Base-by-base conservation (phyloP, 64 coral and sea anemone genomes). In the Hydrozoanthus tunicans region DNA sequence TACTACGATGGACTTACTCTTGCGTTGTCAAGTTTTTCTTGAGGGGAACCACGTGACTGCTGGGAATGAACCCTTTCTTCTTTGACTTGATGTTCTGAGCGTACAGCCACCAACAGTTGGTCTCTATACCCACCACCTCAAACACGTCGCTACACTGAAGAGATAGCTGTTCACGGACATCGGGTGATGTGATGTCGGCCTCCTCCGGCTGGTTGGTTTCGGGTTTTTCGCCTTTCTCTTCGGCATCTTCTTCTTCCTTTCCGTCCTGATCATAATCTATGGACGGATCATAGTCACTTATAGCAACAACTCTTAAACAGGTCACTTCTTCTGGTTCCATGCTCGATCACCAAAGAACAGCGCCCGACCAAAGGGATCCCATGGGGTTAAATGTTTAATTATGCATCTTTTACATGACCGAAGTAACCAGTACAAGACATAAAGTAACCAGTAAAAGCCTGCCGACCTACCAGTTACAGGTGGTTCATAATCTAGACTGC, bases 41-140 rank as follows among this genome's bases (percentile, higher is more conserved):
- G 20, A 81, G 79, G n/a, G 79, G 79, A 0, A 62, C 79, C 58
- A 81, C 79, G 79, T 81, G 79, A 1, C 9, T 62, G n/a, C 79
- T 81, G 24, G 79, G 79, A 1, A 81, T 62, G 25, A 60, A 81
- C 13, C 79, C 57, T 26, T 62, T 10, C 23, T 81, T 81, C 17
- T 62, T n/a, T 81, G 79, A 60, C 56, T 32, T 62, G 23, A 60
- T 58, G 7, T 25, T 25, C 24, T 81, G 56, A 4, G 61, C 79
- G 58, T 81, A n/a, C 6, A 74, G 71, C 71, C 71, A 74, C 71
- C 71, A 43, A 11, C 71, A 74, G 71, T 74, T 74, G 0, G 51
- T 32, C 24, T 74, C 71, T 9, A 13, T 20, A 74, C 71, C 71
- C 1, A 74, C 9, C 27, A 74, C 71, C 27, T 74, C 71, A 74